phyloP scores from a whole-genome alignment of 37 sponge, comb jelly and placozoan species.

The Geodia barretti region DNA sequence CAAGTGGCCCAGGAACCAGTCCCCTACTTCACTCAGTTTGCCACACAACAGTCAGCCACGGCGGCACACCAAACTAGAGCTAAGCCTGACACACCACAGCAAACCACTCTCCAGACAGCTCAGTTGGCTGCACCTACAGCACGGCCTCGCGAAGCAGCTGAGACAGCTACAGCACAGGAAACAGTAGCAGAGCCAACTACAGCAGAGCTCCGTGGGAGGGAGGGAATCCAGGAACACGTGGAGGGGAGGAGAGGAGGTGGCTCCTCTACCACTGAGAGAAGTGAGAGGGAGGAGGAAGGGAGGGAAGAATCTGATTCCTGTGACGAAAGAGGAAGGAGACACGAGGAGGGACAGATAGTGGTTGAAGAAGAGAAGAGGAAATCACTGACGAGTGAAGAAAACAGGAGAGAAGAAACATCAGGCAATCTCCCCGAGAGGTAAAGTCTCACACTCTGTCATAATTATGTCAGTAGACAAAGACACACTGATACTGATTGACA shows the following conservation, averaged over 20 bases:
- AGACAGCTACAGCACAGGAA: too few relatives aligned
- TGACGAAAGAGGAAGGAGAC: too few relatives aligned
- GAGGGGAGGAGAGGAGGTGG: neutral
- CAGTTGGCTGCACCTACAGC: too few relatives aligned
- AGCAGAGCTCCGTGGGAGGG: too few relatives aligned
- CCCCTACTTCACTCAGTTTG: slow-evolving; percentile 87
- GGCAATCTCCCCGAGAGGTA: neutral
- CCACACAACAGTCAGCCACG: neutral
- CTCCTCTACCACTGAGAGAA: too few relatives aligned
- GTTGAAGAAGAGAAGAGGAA: too few relatives aligned
- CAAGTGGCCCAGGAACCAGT: slow-evolving; percentile 74
- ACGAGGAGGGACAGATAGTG: too few relatives aligned
- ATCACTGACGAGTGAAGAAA: neutral
- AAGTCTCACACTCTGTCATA: neutral
- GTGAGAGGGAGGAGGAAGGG: too few relatives aligned
- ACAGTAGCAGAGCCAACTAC: too few relatives aligned
- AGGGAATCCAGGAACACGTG: neutral
- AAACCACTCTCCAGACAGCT: neutral
- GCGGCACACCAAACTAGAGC: neutral
- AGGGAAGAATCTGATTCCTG: too few relatives aligned
- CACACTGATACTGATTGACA: neutral
- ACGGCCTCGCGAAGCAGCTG: too few relatives aligned
- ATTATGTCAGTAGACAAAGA: neutral
- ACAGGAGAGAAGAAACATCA: neutral
- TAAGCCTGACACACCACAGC: neutral